These are phyloP conservation scores for Cyphomyrmex costatus DNA, from an alignment of 1,140 invertebrate species.

Conservation along the genomic window DNA sequence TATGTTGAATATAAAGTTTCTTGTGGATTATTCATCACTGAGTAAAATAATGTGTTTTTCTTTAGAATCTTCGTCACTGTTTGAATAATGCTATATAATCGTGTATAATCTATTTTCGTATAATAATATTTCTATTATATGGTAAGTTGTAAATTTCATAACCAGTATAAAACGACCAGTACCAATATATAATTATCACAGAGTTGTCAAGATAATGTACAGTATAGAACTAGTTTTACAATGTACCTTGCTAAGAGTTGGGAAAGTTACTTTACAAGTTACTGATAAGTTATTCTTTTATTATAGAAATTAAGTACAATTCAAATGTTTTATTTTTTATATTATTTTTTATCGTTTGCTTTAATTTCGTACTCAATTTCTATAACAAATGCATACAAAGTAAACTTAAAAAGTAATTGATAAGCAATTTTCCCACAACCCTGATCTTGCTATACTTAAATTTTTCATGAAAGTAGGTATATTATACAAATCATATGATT, in stretches of 20 bases:
- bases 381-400: too few species aligned
- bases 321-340: too few species aligned
- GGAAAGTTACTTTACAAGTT: neutral
- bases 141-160: slow-evolving; percentile 64
- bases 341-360: too few species aligned
- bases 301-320: too few species aligned
- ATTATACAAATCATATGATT: slow-evolving; percentile 12
- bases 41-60: slow-evolving; percentile 65
- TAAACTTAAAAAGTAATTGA: too few species aligned
- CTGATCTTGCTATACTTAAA: neutral
- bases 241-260: neutral
- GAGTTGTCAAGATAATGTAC: slow-evolving; percentile 46
- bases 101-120: slow-evolving; percentile 30
- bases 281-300: too few species aligned
- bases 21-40: slow-evolving; percentile 65
- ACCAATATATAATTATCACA: slow-evolving; percentile 64
- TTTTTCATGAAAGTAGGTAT: slow-evolving; percentile 14
- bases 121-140: slow-evolving; percentile 53
- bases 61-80: slow-evolving; percentile 68
- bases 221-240: slow-evolving; percentile 24
- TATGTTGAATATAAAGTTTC: slow-evolving; percentile 62
- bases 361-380: too few species aligned
- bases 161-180: slow-evolving; percentile 63
- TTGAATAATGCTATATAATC: slow-evolving; percentile 63
- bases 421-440: too few species aligned